Percentiles rank a stretch among this genome's conserved stretches.
phyloP scores from a whole-genome alignment of 2,797 vertebrate species.

The Clamator glandarius region DNA sequence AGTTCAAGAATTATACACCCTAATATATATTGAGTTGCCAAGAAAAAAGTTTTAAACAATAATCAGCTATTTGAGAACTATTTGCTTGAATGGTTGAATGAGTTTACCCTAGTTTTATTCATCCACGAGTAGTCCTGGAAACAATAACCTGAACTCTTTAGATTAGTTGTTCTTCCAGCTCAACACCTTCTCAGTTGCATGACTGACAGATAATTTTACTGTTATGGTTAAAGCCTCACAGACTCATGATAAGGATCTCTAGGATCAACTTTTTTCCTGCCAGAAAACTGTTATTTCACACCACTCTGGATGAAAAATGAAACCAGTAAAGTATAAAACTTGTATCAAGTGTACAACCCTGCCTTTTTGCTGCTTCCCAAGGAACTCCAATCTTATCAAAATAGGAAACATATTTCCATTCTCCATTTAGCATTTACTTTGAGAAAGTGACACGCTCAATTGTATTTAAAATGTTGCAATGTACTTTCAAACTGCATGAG shows the following conservation, averaged over 20 bases:
- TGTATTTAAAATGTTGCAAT: neutral
- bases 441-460: neutral
- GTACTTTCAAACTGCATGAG: neutral
- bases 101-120: neutral
- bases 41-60: neutral
- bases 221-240: slow-evolving; percentile 7
- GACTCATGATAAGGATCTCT: slow-evolving; percentile 25
- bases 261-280: slow-evolving; percentile 18
- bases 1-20: neutral
- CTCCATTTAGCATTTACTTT: neutral
- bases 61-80: neutral
- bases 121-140: slow-evolving; percentile 9
- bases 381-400: neutral
- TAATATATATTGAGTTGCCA: neutral
- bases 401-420: neutral
- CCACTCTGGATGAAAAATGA: slow-evolving; percentile 37
- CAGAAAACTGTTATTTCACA: slow-evolving; percentile 56
- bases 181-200: slow-evolving; percentile 1
- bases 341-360: neutral
- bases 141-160: slow-evolving; percentile 12
- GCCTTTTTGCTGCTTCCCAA: slow-evolving; percentile 2
- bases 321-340: neutral
- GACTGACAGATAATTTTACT: slow-evolving; percentile 50
- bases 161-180: slow-evolving; percentile 9
- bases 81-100: neutral